Conservation (phyloP, 2,888 invertebrate genomes). For the Pyrocoelia pectoralis region DNA sequence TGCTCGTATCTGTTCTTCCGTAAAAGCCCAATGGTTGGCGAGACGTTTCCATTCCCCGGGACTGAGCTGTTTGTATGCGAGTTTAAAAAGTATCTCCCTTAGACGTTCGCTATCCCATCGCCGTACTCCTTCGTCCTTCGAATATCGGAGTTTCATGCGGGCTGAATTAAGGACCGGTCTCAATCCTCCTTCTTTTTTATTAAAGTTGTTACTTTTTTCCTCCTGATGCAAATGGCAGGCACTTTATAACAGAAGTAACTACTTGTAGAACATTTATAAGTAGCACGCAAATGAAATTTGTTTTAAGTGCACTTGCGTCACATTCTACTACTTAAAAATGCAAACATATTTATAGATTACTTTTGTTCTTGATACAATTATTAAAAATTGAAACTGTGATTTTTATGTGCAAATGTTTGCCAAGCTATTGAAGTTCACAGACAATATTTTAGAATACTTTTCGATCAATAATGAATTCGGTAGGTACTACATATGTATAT, state of each 20-base stretch:
- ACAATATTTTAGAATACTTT: no score
- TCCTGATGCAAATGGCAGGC: constrained; percentile 45
- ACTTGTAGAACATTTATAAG: constrained; percentile 35
- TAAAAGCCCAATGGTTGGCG: constrained; percentile 73
- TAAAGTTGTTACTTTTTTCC: constrained; percentile 43
- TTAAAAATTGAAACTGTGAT: neutral
- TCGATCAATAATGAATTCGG: no score
- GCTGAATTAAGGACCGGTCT: constrained; percentile 52
- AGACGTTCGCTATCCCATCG: constrained; percentile 57
- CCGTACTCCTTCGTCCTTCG: constrained; percentile 43
- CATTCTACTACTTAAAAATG: constrained; percentile 32
- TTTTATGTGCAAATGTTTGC: no score
- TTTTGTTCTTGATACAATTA: neutral
- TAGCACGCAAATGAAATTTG: constrained; percentile 30
- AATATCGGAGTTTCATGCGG: constrained; percentile 47
- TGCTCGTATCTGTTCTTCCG: constrained; percentile 71
- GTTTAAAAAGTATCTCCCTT: constrained; percentile 62
- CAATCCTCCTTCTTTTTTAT: constrained; percentile 40
- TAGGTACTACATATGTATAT: no score
- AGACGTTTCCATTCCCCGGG: constrained; percentile 72
- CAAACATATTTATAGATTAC: neutral
- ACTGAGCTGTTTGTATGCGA: constrained; percentile 68
- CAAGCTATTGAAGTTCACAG: no score
- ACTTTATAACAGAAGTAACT: constrained; percentile 37
- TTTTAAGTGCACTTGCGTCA: constrained; percentile 26